phyloP scores from a whole-genome alignment of 2,888 invertebrate species.

The Carcina quercana region DNA sequence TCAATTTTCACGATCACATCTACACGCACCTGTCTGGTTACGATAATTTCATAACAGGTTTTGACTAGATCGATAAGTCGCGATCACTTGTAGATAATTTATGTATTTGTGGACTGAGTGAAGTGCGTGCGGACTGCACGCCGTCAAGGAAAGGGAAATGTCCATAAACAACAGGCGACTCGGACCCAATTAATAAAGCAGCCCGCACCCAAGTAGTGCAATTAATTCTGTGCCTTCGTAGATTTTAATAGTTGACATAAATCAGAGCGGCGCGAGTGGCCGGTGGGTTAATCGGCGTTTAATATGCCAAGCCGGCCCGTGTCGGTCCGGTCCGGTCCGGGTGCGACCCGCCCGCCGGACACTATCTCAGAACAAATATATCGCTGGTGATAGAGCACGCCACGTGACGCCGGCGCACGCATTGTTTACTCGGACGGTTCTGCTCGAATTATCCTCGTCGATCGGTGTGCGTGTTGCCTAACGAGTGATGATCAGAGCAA shows the following conservation, averaged over 20 bases:
- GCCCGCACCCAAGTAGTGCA: conserved; percentile 68
- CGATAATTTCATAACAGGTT: too few relatives aligned
- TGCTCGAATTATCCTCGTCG: conserved; percentile 27
- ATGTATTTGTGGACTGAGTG: too few relatives aligned
- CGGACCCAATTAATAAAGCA: conserved; percentile 72
- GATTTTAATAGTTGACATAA: conserved; percentile 74
- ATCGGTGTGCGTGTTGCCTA: too few relatives aligned
- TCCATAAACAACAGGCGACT: conserved; percentile 70
- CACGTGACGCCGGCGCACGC: conserved; percentile 32
- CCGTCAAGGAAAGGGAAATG: conserved; percentile 53
- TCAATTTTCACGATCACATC: too few relatives aligned
- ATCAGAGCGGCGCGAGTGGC: conserved; percentile 46
- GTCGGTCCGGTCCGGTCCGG: conserved; percentile 49
- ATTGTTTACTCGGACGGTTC: conserved; percentile 22
- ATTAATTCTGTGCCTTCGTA: conserved; percentile 73
- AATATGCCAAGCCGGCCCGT: conserved; percentile 63
- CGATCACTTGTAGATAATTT: too few relatives aligned
- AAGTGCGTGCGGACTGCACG: conserved; percentile 39
- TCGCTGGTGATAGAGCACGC: conserved; percentile 38
- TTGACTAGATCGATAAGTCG: too few relatives aligned
- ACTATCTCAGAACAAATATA: conserved; percentile 28
- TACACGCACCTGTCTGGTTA: too few relatives aligned
- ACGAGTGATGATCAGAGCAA: background rate
- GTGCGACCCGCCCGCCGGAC: conserved; percentile 30
- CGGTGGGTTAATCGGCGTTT: conserved; percentile 72